Percentiles rank a stretch among this genome's conserved stretches.
Evolutionary conservation across 2,113 vertebrate species (phyloP).

Genomic region (Helogale parvula): DNA sequence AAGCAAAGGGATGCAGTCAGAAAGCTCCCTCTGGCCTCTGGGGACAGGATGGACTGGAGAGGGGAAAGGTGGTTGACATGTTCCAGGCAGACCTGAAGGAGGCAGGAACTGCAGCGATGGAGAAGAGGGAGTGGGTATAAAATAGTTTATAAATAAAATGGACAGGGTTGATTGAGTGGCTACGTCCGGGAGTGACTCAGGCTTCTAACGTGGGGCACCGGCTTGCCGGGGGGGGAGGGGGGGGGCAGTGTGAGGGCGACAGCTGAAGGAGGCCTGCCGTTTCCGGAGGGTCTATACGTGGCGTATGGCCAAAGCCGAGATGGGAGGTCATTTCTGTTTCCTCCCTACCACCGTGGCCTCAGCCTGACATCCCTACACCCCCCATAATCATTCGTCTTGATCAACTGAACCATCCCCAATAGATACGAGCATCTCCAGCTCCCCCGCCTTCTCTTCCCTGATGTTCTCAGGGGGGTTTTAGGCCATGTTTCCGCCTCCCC

Average conservation of each 20-base stretch:
- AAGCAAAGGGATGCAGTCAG: background rate
- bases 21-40: background rate
- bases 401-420: background rate
- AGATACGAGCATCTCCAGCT: background rate
- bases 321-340: fast-evolving
- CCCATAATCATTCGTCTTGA: background rate
- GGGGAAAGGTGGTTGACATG: background rate
- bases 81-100: background rate
- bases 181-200: background rate
- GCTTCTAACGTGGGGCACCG: background rate
- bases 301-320: background rate
- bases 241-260: background rate
- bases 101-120: background rate
- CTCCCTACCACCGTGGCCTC: background rate
- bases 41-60: background rate
- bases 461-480: background rate
- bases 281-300: background rate
- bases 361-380: background rate
- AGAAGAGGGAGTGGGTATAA: background rate
- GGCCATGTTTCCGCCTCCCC: background rate
- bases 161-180: background rate
- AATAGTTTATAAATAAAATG: background rate
- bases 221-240: fast-evolving
- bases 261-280: background rate
- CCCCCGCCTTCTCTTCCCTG: background rate